phyloP scores from a whole-genome alignment of 2,797 vertebrate genomes.

The Microtus californicus region DNA sequence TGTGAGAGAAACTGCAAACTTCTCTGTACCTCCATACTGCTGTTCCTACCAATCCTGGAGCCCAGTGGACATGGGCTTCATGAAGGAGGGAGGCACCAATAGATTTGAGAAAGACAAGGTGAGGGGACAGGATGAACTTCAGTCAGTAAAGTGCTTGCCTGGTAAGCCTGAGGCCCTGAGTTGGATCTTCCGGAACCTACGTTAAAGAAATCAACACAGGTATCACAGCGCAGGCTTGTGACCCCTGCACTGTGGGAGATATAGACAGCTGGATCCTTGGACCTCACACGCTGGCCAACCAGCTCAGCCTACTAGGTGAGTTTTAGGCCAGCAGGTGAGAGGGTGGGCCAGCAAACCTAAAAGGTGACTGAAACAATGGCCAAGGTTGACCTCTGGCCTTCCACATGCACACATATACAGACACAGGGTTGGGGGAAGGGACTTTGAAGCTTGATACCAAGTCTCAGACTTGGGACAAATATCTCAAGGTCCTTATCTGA shows the following conservation, averaged over 20 bases:
- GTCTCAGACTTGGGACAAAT: background rate
- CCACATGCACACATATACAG: background rate
- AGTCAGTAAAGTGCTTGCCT: background rate
- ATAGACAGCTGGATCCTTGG: background rate
- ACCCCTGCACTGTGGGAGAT: background rate
- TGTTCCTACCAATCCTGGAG: background rate
- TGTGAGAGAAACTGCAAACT: background rate
- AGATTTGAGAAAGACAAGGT: background rate
- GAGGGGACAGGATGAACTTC: too few species aligned
- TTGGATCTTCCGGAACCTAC: background rate
- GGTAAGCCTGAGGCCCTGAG: background rate
- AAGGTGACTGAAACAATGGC: background rate
- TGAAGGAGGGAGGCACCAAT: background rate
- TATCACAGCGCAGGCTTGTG: background rate
- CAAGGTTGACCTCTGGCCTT: background rate
- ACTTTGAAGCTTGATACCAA: background rate
- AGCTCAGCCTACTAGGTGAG: background rate
- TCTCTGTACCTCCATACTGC: too few species aligned
- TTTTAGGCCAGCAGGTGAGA: background rate
- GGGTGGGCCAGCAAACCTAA: background rate
- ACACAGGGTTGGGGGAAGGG: background rate
- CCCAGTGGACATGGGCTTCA: fast-evolving
- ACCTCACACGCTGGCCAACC: background rate
- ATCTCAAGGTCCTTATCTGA: background rate
- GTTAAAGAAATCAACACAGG: background rate